Percentiles rank a stretch among this genome's conserved stretches.
Conservation (phyloP, 2,113 vertebrate genomes). For the Herpetotheres cachinnans region DNA sequence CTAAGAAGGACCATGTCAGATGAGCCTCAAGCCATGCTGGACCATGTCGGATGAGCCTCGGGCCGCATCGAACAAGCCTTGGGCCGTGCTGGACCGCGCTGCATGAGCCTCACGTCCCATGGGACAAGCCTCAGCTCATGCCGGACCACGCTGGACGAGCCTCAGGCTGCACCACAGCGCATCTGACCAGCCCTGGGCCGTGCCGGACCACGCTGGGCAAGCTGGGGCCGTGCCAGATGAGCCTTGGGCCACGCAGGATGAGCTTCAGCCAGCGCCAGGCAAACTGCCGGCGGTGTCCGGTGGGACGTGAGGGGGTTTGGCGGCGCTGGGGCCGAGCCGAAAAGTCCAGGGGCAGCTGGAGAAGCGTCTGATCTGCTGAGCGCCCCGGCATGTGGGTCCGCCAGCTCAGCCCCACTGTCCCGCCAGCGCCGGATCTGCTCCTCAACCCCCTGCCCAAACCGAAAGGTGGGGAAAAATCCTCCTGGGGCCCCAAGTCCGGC, state of each 20-base stretch:
- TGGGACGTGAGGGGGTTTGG: background rate
- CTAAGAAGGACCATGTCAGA: background rate
- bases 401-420: no score
- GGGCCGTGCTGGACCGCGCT: fast-evolving
- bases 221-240: fast-evolving
- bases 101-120: no score
- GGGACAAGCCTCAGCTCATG: fast-evolving
- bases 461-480: background rate
- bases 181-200: background rate
- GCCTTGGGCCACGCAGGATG: background rate
- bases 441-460: background rate
- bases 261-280: background rate
- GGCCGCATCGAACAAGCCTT: no score
- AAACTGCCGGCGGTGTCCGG: fast-evolving
- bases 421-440: no score
- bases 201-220: background rate
- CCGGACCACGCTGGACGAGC: fast-evolving
- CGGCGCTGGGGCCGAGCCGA: fast-evolving
- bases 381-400: fast-evolving
- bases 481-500: background rate
- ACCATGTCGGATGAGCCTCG: fast-evolving
- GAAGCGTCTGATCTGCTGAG: background rate
- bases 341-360: background rate
- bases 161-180: fast-evolving
- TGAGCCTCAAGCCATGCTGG: no score